A percentile compares a stretch with the other conserved stretches of the same genome.
phyloP scores from a whole-genome alignment of 2,888 invertebrate species.

The Caradrina clavipalpis region DNA sequence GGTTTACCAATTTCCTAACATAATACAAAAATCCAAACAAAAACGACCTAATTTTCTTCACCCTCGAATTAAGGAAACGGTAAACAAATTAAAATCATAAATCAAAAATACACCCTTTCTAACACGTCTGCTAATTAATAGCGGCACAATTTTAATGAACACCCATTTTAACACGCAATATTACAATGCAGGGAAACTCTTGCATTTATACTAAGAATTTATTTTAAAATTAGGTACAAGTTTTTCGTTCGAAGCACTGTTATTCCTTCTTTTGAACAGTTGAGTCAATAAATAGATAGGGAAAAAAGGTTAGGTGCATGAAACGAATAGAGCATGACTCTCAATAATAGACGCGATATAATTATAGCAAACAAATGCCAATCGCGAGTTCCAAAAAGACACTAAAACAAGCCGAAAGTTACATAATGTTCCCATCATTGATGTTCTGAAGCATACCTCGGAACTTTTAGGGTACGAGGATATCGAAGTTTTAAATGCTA shows the following conservation, averaged over 20 bases:
- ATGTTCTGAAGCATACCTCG: no score
- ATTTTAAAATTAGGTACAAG: neutral
- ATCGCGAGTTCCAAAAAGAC: no score
- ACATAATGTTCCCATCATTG: no score
- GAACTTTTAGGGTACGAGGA: no score
- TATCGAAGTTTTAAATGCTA: no score
- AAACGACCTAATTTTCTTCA: neutral
- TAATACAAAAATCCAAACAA: neutral
- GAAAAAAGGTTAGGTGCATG: neutral
- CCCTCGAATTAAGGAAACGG: neutral
- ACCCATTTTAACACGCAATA: slow-evolving; percentile 25
- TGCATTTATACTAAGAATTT: slow-evolving; percentile 10
- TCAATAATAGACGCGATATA: no score
- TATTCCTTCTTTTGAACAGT: neutral
- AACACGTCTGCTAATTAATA: slow-evolving; percentile 26
- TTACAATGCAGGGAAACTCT: slow-evolving; percentile 18
- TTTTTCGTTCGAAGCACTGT: neutral
- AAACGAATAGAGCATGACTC: neutral
- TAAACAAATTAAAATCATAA: slow-evolving; percentile 31
- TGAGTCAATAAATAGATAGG: neutral
- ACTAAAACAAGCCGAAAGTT: no score
- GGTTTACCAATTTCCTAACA: neutral
- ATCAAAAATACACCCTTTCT: slow-evolving; percentile 13
- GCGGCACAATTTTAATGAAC: slow-evolving; percentile 11
- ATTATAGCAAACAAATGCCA: no score